Evolutionary conservation across 2,797 vertebrate species (phyloP).

Genomic region (Lithobates sylvaticus): DNA sequence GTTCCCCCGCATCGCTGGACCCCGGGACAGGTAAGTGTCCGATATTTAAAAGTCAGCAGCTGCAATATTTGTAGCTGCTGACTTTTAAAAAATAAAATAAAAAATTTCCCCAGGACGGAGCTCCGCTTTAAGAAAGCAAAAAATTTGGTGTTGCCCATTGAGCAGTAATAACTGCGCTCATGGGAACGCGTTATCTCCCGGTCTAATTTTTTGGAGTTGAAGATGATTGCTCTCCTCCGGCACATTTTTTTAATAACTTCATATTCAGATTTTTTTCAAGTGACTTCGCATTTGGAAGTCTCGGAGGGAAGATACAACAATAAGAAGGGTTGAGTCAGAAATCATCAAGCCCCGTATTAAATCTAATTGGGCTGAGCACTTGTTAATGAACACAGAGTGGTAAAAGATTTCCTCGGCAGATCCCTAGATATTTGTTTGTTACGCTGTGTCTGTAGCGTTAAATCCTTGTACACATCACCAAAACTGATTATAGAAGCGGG

Average conservation of each 20-base stretch:
- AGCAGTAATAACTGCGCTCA: background rate
- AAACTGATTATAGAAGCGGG: background rate
- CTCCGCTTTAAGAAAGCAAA: too few species aligned
- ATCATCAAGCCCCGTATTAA: background rate
- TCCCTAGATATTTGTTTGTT: background rate
- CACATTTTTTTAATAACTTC: background rate
- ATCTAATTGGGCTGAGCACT: background rate
- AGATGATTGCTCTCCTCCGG: background rate
- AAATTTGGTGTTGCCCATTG: background rate
- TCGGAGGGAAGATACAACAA: background rate
- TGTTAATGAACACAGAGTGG: slow-evolving; percentile 3
- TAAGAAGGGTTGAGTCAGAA: background rate
- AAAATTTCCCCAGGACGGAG: too few species aligned
- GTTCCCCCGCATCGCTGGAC: too few species aligned
- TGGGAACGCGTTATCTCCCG: background rate
- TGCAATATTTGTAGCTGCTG: too few species aligned
- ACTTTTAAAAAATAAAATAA: too few species aligned
- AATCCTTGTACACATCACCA: background rate
- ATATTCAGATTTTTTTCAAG: background rate
- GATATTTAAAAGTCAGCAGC: too few species aligned
- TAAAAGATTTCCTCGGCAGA: background rate
- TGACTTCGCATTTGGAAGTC: background rate
- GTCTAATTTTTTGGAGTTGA: background rate
- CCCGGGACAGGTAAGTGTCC: too few species aligned
- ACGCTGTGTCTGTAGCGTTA: background rate